Percentiles rank a stretch among this genome's conserved stretches.
Conservation (phyloP, 1,140 invertebrate genomes). For the Capitella teleta region DNA sequence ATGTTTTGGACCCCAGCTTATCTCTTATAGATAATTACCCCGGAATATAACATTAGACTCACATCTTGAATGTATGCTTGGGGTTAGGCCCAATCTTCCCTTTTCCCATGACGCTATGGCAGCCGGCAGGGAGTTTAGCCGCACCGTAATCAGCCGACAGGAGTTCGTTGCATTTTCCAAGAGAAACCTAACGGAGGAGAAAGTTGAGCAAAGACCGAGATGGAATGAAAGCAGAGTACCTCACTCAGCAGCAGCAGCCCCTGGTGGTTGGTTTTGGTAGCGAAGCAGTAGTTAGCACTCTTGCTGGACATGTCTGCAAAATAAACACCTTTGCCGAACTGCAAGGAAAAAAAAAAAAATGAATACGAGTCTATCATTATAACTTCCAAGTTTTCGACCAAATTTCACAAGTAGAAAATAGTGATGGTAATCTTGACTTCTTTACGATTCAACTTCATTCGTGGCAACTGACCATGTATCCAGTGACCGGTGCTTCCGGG, state of each 20-base stretch:
- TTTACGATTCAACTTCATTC: conserved; percentile 65
- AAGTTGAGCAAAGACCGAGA: neutral
- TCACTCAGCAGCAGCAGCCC: conserved; percentile 85
- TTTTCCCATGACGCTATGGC: conserved; percentile 34
- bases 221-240: conserved; percentile 32
- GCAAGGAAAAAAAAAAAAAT: conserved; percentile 13
- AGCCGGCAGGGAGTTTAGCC: conserved; percentile 28
- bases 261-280: conserved; percentile 54
- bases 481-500: conserved; percentile 41
- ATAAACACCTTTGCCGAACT: conserved; percentile 81
- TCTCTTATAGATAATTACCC: too few relatives aligned
- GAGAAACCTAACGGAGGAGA: conserved; percentile 24
- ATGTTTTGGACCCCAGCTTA: too few relatives aligned
- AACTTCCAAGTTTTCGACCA: neutral
- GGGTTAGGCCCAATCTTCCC: conserved; percentile 31
- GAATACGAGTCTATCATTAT: neutral
- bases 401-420: neutral
- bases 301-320: conserved; percentile 99
- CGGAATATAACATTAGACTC: conserved; percentile 15
- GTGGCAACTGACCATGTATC: conserved; percentile 34
- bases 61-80: conserved; percentile 19
- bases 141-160: conserved; percentile 32
- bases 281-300: conserved; percentile 93
- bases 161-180: conserved; percentile 31
- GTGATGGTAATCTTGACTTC: conserved; percentile 70